These are phyloP conservation scores for Pandemis heparana DNA, from an alignment of 2,888 invertebrate genomes.

Conservation along the genomic window DNA sequence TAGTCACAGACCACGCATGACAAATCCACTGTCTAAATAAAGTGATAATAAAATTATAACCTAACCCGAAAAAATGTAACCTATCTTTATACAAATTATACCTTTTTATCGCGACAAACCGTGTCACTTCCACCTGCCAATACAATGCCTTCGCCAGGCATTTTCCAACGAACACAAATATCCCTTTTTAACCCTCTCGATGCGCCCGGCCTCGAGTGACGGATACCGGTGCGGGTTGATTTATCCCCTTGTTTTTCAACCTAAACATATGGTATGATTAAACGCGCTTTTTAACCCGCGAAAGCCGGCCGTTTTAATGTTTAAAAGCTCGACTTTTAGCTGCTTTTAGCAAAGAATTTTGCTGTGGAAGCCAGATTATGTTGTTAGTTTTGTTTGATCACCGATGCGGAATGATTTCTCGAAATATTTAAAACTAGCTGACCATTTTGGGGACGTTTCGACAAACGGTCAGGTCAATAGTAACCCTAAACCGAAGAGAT, in stretches of 20 bases:
- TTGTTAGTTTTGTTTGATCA: no score
- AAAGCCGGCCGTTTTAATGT: conserved; percentile 18
- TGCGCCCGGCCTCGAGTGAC: conserved; percentile 19
- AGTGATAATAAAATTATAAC: no score
- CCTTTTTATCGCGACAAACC: neutral
- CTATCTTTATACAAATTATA: neutral
- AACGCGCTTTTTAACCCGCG: conserved; percentile 32
- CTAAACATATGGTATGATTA: conserved; percentile 31
- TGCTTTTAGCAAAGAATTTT: no score
- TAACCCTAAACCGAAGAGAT: no score
- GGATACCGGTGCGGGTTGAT: conserved; percentile 14
- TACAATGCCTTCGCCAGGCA: conserved; percentile 9
- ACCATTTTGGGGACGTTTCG: no score
- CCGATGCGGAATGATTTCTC: no score
- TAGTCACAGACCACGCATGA: no score
- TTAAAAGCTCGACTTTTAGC: conserved; percentile 3
- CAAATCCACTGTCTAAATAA: no score
- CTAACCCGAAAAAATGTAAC: no score
- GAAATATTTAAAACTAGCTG: no score
- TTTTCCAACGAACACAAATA: conserved; percentile 29
- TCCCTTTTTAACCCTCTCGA: conserved; percentile 20
- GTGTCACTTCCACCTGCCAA: conserved; percentile 14
- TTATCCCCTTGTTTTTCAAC: conserved; percentile 1
- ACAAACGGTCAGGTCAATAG: no score
- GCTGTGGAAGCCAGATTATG: no score